phyloP scores from a whole-genome alignment of 1,140 invertebrate genomes.

The Trichonephila inaurata region DNA sequence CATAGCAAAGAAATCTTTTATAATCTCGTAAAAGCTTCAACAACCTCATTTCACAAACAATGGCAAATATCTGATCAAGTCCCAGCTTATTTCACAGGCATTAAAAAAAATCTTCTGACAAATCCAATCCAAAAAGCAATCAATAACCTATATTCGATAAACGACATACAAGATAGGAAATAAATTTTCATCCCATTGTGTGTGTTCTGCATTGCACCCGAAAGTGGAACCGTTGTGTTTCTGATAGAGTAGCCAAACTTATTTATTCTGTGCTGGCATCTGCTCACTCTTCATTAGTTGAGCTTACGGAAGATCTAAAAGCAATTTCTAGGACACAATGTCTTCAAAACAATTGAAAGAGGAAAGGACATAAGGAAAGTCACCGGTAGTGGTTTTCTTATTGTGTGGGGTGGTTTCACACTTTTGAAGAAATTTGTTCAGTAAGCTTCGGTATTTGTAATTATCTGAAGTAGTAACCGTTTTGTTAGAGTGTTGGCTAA shows the following conservation, averaged over 20 bases:
- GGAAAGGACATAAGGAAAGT: neutral
- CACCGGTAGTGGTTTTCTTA: neutral
- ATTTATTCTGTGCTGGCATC: slow-evolving; percentile 12
- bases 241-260: slow-evolving; percentile 49
- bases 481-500: no score
- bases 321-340: slow-evolving; percentile 29
- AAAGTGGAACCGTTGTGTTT: neutral
- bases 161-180: slow-evolving; percentile 54
- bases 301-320: slow-evolving; percentile 63
- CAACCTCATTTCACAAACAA: neutral
- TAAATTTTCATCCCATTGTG: slow-evolving; percentile 43
- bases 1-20: no score
- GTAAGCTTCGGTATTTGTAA: neutral
- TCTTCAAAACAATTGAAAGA: slow-evolving; percentile 17
- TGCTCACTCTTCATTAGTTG: slow-evolving; percentile 49
- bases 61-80: neutral
- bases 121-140: neutral
- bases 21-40: neutral
- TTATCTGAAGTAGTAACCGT: no score
- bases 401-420: neutral
- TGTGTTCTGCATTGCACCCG: neutral
- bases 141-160: slow-evolving; percentile 57
- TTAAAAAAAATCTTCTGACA: slow-evolving; percentile 37
- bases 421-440: neutral
- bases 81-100: neutral